Conservation (phyloP, 2,888 invertebrate species). For the Agrochola litura region DNA sequence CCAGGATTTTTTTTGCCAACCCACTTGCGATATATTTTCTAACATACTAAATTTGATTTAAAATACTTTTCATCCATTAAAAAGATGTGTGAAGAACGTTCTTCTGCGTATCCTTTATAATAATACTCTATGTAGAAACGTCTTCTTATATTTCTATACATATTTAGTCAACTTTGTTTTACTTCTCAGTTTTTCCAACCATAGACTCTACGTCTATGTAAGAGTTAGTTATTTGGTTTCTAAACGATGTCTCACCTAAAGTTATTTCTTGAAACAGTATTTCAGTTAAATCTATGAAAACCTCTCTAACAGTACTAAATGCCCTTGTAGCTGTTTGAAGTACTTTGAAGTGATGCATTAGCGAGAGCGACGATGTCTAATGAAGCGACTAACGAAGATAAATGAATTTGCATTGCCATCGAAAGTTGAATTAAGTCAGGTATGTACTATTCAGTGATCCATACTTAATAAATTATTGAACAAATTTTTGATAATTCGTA, state of each 20-base stretch:
- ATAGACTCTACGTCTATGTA: neutral
- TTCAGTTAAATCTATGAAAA: conserved; percentile 16
- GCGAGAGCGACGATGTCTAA: conserved; percentile 46
- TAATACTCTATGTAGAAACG: neutral
- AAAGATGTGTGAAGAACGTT: too few relatives aligned
- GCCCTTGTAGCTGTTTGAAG: conserved; percentile 32
- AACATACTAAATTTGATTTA: too few relatives aligned
- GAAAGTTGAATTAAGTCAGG: conserved; percentile 38
- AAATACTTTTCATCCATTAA: too few relatives aligned
- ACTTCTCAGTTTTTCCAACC: neutral
- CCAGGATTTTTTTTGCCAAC: too few relatives aligned
- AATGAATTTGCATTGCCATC: conserved; percentile 53
- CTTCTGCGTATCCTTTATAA: too few relatives aligned
- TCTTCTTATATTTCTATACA: neutral
- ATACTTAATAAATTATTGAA: conserved; percentile 11
- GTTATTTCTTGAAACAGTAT: neutral
- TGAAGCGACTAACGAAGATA: conserved; percentile 60
- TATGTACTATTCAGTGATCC: conserved; percentile 9
- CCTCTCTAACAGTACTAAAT: conserved; percentile 1
- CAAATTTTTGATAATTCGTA: neutral
- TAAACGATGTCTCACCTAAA: neutral
- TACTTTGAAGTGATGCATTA: conserved; percentile 44
- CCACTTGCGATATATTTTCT: too few relatives aligned
- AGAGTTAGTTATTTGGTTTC: neutral
- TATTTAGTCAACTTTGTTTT: conserved; percentile 1